Percentiles rank a stretch among this genome's conserved stretches.
phyloP scores from a whole-genome alignment of 2,113 vertebrate genomes.

The Notothenia rossii region DNA sequence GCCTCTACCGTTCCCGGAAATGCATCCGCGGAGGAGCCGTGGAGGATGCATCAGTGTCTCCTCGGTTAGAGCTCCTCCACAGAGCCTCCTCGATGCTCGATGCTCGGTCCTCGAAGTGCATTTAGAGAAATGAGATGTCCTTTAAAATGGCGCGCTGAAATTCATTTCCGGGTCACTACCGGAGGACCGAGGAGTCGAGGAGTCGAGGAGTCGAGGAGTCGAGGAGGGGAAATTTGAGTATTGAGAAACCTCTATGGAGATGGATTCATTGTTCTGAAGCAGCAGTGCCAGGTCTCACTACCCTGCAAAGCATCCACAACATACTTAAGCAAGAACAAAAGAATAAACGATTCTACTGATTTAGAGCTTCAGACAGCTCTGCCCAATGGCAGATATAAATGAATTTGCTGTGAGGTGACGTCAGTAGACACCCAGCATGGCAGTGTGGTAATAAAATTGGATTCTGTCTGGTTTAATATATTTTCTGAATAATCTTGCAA shows the following conservation, averaged over 20 bases:
- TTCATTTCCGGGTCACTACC: too few relatives aligned
- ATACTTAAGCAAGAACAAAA: conserved; percentile 26
- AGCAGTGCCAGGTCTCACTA: conserved; percentile 52
- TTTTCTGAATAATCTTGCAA: neutral
- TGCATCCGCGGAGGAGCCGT: too few relatives aligned
- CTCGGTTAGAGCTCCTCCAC: too few relatives aligned
- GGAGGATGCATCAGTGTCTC: too few relatives aligned
- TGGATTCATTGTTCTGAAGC: conserved; percentile 50
- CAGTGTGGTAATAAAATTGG: neutral
- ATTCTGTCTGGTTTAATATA: neutral
- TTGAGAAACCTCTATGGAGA: neutral
- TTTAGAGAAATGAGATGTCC: too few relatives aligned
- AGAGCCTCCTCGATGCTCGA: too few relatives aligned
- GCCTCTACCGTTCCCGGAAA: too few relatives aligned
- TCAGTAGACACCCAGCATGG: neutral
- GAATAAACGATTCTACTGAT: conserved; percentile 10
- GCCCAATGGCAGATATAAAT: neutral
- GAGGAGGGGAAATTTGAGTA: too few relatives aligned
- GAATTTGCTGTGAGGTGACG: neutral
- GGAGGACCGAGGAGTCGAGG: too few relatives aligned
- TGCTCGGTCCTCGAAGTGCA: too few relatives aligned
- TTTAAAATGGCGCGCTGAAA: too few relatives aligned
- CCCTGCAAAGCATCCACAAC: conserved; percentile 32
- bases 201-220: too few relatives aligned
- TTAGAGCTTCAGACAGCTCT: conserved; percentile 14